Evolutionary conservation across 2,888 invertebrate genomes (phyloP), one percentile per base, ranked within the genome.

Genomic region (Saturnia pavonia): DNA sequence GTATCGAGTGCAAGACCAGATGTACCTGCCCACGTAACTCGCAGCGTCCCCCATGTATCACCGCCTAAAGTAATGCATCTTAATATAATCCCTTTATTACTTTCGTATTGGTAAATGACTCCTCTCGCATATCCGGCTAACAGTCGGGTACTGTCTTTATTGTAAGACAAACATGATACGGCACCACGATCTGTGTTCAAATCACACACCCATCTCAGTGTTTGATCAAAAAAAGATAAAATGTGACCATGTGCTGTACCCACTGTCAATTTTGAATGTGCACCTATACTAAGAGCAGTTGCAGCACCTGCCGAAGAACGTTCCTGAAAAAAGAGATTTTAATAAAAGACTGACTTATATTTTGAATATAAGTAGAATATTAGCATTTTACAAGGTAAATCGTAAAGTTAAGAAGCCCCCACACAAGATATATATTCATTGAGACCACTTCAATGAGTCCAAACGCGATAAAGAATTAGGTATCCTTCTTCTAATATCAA

Each of bases 231-330:
- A 76, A 94, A 94, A 70, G 98, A 96, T 43, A 99, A 93, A 70
- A 98, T 95, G 77, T 98, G 96, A 0, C 99, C 99, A 89, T 99
- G 98, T 42, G 98, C 98, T 45, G 99, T 99, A 54, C 99, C 99
- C 45, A 99, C 96, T n/a, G 97, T 97, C 74, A 99, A 95, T 88
- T 97, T 96, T 70, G 96, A 96, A 12, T 96, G 94, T 75, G 94
- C 95, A 12, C 90, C 90, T 45, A 90, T 97, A 77, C 97, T 96
- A 82, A 97, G 95, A 9, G 98, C 96, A 72, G 98, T 98, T 14
- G 98, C 97, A 75, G 97, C 94, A 8, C 99, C 99, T 71, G 98
- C 97, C 89, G 97, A 96, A 22, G 98, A 97, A 78, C 97, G 95
- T 81, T 99, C 98, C 97, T 97, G 84, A 70, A 91, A 92, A 76